These are phyloP conservation scores for Platypus cylindrus DNA, from an alignment of 2,888 invertebrate species.

Conservation along the genomic window DNA sequence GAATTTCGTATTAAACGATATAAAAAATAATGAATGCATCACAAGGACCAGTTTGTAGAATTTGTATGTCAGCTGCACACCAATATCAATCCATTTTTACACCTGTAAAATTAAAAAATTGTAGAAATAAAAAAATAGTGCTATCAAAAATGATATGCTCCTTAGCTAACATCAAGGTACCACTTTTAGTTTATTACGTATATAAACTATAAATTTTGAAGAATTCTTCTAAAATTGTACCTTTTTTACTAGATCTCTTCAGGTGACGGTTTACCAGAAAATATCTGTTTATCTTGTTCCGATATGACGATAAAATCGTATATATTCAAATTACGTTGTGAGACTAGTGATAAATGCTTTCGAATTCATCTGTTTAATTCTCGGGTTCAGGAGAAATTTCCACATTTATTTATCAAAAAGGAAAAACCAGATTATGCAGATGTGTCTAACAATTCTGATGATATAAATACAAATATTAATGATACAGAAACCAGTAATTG, in stretches of 20 bases:
- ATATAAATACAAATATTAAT: no score
- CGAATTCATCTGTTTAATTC: conserved; percentile 25
- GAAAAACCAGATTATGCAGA: no score
- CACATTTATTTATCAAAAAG: no score
- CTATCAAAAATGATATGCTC: conserved; percentile 34
- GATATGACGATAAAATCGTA: conserved; percentile 39
- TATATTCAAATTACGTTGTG: conserved; percentile 37
- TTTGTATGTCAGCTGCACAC: conserved; percentile 30
- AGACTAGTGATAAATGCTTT: conserved; percentile 34
- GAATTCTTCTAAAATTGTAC: conserved; percentile 1
- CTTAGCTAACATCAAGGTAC: conserved; percentile 32
- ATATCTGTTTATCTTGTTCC: conserved; percentile 44
- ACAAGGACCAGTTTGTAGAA: conserved; percentile 31
- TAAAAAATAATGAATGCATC: no score
- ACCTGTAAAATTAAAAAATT: conserved; percentile 23
- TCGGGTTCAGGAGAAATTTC: no score
- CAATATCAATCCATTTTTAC: conserved; percentile 32
- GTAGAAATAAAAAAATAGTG: conserved; percentile 27
- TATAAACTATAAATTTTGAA: conserved; percentile 1
- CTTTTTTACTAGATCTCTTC: conserved; percentile 27
- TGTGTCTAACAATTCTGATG: no score
- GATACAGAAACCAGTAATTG: background rate
- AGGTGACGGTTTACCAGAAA: conserved; percentile 47
- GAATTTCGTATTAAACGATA: no score
- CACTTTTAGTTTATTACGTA: conserved; percentile 1